Base-by-base conservation (phyloP, 2,888 invertebrate genomes). In the Altica lythri region DNA sequence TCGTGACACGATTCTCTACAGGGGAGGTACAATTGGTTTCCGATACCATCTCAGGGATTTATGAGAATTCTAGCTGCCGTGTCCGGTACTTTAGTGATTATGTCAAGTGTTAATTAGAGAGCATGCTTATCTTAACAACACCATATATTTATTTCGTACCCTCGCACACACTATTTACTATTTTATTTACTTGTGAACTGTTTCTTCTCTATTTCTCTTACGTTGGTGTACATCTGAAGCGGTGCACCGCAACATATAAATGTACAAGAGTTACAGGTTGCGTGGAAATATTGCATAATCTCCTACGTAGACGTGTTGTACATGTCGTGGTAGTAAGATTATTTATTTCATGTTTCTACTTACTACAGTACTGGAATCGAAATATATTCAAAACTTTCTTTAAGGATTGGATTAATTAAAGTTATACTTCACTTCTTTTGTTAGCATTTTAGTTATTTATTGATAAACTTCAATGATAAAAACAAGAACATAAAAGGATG, bases 81-180 rank as follows among this genome's bases (percentile, higher is more conserved):
- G 72, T 71, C 70, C 65, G 57, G 62, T 62, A 63, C 65, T 65
- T 68, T 65, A 61, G 69, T 71, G 70, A 71, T 72, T 72, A 68
- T 72, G 72, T 72, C 71, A 70, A 62, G 67, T 62, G 69, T 71
- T 72, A 72, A 72, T 72, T 72, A 71, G 70, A 70, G 63, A 60
- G 59, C 51, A 57, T 55, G 59, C 67, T 70, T 71, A 71, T 71
- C 69, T 62, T 49, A 57, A 52, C 57, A 52, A 61, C 54, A 50
- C 60, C 58, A 61, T 63, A n/a, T n/a, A 65, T 67, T 63, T 44
- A 65, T 66, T 68, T 65, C 62, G 65, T 61, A 62, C 64, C 62
- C 63, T 62, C 62, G 61, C 55, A 42, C 49, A 54, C 57, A 53
- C 59, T 62, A 65, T 62, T 63, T 49, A 62, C 59, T 58, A 60